Percentiles rank a stretch among this genome's conserved stretches.
phyloP scores from a whole-genome alignment of 2,888 invertebrate species.

The Apantesis nais region DNA sequence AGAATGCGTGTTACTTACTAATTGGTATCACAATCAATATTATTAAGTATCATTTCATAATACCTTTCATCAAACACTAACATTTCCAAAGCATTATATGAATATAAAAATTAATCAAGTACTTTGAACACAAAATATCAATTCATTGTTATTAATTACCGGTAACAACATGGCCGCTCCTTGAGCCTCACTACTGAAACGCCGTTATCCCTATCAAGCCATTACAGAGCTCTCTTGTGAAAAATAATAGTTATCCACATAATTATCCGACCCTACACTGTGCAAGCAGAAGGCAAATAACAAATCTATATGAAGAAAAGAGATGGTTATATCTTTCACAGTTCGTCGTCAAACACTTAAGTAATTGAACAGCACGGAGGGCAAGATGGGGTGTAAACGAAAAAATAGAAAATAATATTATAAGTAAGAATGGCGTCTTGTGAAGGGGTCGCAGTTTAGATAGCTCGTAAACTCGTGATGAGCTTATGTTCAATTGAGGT shows the following conservation, averaged over 20 bases:
- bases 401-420: slow-evolving; percentile 79
- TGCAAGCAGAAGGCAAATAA: slow-evolving; percentile 51
- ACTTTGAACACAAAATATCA: slow-evolving; percentile 42
- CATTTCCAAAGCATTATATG: background rate
- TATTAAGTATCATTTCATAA: background rate
- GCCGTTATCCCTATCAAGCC: slow-evolving; percentile 77
- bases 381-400: slow-evolving; percentile 71
- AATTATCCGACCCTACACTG: slow-evolving; percentile 76
- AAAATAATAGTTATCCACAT: slow-evolving; percentile 83
- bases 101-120: slow-evolving; percentile 26
- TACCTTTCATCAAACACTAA: no score
- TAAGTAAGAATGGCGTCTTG: slow-evolving; percentile 62
- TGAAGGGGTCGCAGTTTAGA: slow-evolving; percentile 58
- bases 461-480: slow-evolving; percentile 43
- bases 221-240: slow-evolving; percentile 76
- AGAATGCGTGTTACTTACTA: background rate
- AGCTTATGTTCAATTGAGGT: slow-evolving; percentile 43
- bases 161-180: slow-evolving; percentile 66
- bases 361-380: slow-evolving; percentile 80
- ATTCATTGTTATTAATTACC: slow-evolving; percentile 75
- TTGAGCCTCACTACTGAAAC: slow-evolving; percentile 56
- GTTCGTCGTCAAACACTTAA: slow-evolving; percentile 76
- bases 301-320: slow-evolving; percentile 52
- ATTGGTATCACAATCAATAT: background rate
- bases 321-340: slow-evolving; percentile 61